These are phyloP conservation scores for Phyllostomus discolor DNA, from an alignment of 2,113 vertebrate genomes.

Conservation along the genomic window DNA sequence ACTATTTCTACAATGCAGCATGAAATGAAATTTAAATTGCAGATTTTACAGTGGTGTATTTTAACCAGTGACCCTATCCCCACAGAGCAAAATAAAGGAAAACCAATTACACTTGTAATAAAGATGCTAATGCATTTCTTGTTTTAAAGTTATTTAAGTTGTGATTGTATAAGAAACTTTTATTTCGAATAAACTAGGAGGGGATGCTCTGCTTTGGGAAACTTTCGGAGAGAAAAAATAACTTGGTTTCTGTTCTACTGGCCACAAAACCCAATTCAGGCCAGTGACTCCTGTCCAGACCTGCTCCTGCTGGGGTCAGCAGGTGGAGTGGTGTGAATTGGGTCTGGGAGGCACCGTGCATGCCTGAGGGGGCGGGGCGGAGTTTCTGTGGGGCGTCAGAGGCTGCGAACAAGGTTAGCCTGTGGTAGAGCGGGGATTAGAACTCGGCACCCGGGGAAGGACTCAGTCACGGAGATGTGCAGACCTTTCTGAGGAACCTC, in stretches of 20 bases:
- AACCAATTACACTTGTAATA: slow-evolving; percentile 84
- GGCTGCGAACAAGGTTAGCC: rapidly evolving
- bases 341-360: neutral
- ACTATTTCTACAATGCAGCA: slow-evolving; percentile 79
- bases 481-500: neutral
- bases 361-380: rapidly evolving
- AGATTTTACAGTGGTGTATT: slow-evolving; percentile 83
- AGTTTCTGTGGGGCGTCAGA: neutral
- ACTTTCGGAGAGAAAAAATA: neutral
- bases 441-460: too few relatives aligned
- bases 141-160: slow-evolving; percentile 74
- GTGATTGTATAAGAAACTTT: slow-evolving; percentile 62
- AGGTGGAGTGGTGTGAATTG: too few relatives aligned
- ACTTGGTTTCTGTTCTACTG: neutral
- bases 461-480: neutral
- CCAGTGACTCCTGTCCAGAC: neutral
- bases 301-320: neutral
- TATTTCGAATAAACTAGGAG: slow-evolving; percentile 47
- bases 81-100: slow-evolving; percentile 80
- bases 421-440: neutral
- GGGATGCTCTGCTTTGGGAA: slow-evolving; percentile 26
- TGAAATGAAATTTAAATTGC: slow-evolving; percentile 89
- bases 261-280: neutral
- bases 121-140: slow-evolving; percentile 85
- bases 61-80: slow-evolving; percentile 81